Base-by-base conservation (phyloP, 2,113 vertebrate species). In the Urocynchramus pylzowi region DNA sequence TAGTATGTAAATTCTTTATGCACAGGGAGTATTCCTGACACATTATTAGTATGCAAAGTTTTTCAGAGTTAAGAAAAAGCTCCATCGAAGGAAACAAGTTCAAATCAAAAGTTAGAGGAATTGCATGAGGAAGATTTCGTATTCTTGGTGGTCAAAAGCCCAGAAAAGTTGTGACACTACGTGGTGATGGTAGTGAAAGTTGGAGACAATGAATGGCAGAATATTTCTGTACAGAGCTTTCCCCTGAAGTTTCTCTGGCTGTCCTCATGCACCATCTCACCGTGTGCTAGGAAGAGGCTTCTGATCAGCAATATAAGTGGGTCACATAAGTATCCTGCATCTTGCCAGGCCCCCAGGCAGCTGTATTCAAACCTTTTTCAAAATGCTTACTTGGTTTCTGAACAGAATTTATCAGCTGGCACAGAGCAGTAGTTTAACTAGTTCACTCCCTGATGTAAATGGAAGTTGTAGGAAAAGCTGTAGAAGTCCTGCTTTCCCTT, bases 371-470 rank as follows among this genome's bases (percentile, higher is more conserved):
- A 77, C 89, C 44, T 89, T 89, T 80, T 74, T 44, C 67, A 57
- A 91, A 95, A 56, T 81, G 73, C 81, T 91, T 78, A 37, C 89
- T 84, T 75, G 31, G 30, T 90, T 93, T 75, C 68, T 84, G 84
- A 68, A 71, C 28, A 49, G 73, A 89, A 71, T 89, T 81, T 71
- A 57, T 82, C 53, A 75, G 49, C 56, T 49, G 42, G 30, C 24
- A 17, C 1, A 15, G 61, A 60, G n/a, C 53, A 73, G 42, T 65
- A 53, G 49, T 83, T 92, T 87, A 94, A 85, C 87, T 75, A 30
- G 33, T 76, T 90, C 84, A 49, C 22, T 67, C 50, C 74, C 79
- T n/a, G 53, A 11, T 63, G 50, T 24, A 59, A 19, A 12, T 71
- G 52, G 9, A 31, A 52, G 15, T 27, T 71, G n/a, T 33, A 80